Conservation (phyloP, 1,140 invertebrate species). For the Meloidogyne chitwoodi region DNA sequence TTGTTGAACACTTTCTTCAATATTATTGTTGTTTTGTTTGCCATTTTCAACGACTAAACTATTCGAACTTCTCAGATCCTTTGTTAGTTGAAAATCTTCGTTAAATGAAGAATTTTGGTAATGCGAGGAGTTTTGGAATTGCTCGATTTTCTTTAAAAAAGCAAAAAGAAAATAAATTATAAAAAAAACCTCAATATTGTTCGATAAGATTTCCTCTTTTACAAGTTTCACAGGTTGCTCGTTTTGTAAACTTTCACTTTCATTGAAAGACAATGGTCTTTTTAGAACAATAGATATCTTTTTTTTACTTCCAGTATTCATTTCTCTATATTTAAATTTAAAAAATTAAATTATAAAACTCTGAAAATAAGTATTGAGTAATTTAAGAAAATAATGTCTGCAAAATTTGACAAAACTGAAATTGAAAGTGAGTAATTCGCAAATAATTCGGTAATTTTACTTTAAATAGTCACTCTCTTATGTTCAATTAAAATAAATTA, state of each 20-base stretch:
- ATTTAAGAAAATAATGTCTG: no score
- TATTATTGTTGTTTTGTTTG: not conserved
- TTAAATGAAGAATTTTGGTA: not conserved
- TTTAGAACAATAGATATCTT: not conserved
- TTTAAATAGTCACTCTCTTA: no score
- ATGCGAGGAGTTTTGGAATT: not conserved
- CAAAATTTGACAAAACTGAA: no score
- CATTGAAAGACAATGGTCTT: not conserved
- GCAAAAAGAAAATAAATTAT: not conserved
- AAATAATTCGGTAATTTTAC: no score
- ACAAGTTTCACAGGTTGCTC: not conserved
- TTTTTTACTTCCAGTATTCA: not conserved
- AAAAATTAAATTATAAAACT: no score
- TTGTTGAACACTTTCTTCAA: not conserved
- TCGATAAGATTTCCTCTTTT: not conserved
- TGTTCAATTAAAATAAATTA: no score
- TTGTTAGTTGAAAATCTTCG: not conserved
- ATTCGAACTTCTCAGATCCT: not conserved
- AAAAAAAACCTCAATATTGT: not conserved
- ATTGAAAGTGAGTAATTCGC: no score
- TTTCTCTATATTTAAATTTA: not conserved
- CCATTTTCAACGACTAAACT: not conserved
- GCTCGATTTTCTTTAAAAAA: not conserved
- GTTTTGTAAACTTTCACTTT: not conserved
- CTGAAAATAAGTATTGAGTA: no score